A percentile compares a stretch with the other conserved stretches of the same genome.
Conservation (phyloP, 2,797 vertebrate species). For the Rhodeus uyekii region DNA sequence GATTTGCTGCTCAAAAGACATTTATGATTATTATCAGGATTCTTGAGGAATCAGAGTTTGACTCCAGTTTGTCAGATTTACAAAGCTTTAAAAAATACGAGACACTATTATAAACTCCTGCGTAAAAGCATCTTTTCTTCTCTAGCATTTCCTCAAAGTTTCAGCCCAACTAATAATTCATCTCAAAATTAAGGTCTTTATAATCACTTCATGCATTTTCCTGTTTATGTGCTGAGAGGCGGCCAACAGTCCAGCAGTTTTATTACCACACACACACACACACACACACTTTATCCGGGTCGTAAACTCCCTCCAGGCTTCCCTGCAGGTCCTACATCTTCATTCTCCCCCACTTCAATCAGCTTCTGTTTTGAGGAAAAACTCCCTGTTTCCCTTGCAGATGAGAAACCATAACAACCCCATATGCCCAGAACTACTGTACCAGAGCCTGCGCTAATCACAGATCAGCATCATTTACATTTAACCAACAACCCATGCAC, state of each 20-base stretch:
- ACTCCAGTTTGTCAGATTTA: neutral
- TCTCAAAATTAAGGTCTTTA: neutral
- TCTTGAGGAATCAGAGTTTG: neutral
- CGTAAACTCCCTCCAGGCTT: constrained; percentile 11
- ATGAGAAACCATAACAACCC: constrained; percentile 24
- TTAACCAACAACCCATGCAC: too few relatives aligned
- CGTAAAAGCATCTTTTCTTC: neutral
- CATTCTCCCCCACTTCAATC: constrained; percentile 21
- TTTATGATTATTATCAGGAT: neutral
- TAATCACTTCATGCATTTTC: neutral
- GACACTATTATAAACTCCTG: neutral
- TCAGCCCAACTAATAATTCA: neutral
- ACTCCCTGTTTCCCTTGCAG: constrained; percentile 24
- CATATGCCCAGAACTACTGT: constrained; percentile 15
- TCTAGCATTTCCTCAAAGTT: neutral
- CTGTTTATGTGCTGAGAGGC: constrained; percentile 1
- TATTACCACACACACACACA: constrained; percentile 10
- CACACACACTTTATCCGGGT: constrained; percentile 16
- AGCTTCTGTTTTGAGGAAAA: constrained; percentile 36
- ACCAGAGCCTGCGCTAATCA: neutral
- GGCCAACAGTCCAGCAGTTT: constrained; percentile 6
- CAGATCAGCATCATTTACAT: neutral
- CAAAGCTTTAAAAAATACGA: too few relatives aligned
- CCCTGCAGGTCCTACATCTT: constrained; percentile 15
- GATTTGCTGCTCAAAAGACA: neutral